phyloP scores from a whole-genome alignment of 2,888 invertebrate genomes.

The Sepioteuthis lessoniana region DNA sequence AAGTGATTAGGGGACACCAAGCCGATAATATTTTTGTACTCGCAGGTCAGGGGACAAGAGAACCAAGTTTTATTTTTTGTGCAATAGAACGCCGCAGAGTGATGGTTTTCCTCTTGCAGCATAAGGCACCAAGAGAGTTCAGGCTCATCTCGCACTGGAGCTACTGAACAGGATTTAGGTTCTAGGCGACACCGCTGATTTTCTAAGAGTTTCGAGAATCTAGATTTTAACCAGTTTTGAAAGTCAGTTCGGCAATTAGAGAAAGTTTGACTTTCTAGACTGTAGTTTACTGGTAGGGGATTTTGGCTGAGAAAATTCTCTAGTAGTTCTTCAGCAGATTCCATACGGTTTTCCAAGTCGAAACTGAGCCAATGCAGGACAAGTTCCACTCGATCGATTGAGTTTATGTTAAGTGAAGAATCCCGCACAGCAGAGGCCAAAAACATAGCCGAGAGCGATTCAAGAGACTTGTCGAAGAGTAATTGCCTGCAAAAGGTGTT shows the following conservation, averaged over 20 bases:
- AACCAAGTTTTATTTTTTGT: background rate
- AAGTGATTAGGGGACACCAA: background rate
- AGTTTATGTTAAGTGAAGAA: background rate
- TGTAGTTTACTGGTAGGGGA: background rate
- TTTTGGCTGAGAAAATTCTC: background rate
- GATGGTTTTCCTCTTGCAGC: background rate
- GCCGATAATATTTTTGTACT: background rate
- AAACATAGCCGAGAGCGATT: background rate
- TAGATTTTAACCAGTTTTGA: background rate
- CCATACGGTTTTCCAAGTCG: background rate
- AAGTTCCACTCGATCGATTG: constrained; percentile 35
- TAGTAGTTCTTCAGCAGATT: background rate
- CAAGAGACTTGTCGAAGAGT: background rate
- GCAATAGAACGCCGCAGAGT: background rate
- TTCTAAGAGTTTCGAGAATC: background rate
- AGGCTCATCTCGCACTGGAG: too few relatives aligned
- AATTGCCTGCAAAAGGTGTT: background rate
- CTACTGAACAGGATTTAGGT: background rate
- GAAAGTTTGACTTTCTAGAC: background rate
- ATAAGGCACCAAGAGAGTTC: background rate
- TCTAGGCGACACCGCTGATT: background rate
- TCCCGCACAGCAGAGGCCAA: background rate
- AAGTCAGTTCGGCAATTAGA: background rate
- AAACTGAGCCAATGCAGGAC: background rate
- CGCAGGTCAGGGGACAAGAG: background rate